Percentiles rank a stretch among this genome's conserved stretches.
Conservation (phyloP, 2,113 vertebrate genomes). For the Haplotaxodon microlepis region DNA sequence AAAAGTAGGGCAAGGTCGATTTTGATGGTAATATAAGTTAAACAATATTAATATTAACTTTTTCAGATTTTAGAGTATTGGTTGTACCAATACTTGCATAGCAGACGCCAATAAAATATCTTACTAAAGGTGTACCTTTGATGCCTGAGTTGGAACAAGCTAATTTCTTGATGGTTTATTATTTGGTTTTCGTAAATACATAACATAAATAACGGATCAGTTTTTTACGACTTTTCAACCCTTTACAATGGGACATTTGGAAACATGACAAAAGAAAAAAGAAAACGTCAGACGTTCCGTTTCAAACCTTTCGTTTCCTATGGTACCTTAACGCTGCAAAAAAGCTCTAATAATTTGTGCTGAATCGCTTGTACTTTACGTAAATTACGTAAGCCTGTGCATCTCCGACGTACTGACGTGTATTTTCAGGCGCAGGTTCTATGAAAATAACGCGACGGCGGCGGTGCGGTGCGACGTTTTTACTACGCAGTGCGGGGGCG, state of each 20-base stretch:
- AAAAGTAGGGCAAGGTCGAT: neutral
- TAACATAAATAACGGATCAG: neutral
- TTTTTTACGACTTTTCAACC: neutral
- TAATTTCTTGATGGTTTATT: neutral
- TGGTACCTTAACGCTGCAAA: neutral
- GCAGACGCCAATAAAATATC: neutral
- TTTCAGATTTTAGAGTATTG: neutral
- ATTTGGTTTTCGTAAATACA: neutral
- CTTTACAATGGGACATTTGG: rapidly evolving
- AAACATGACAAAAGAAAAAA: neutral
- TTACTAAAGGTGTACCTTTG: neutral
- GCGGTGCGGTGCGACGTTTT: neutral
- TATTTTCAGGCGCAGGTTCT: neutral
- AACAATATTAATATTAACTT: neutral
- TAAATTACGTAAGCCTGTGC: neutral
- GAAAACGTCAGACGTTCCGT: rapidly evolving
- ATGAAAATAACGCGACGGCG: neutral
- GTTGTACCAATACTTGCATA: neutral
- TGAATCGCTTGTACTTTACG: neutral
- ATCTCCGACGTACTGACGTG: rapidly evolving
- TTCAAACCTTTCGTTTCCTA: neutral
- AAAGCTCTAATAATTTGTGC: neutral
- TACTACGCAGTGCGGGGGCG: slow-evolving; percentile 45
- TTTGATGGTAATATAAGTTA: neutral
- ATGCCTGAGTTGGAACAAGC: neutral